Evolutionary conservation across 1,140 invertebrate species (phyloP).

Genomic region (Elymnias hypermnestra): DNA sequence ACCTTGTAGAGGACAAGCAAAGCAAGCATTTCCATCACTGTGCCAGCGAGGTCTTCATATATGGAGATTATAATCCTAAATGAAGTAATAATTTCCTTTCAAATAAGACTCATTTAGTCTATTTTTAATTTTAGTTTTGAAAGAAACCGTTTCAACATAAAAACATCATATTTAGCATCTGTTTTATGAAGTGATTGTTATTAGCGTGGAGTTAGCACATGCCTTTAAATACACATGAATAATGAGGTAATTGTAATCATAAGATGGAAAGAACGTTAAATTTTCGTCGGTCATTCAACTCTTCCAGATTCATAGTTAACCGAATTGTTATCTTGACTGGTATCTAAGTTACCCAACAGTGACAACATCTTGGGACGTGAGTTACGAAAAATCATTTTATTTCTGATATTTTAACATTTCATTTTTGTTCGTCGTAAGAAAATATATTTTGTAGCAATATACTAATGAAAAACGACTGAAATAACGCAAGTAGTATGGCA

Average conservation of each 20-base stretch:
- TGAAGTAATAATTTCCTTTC: too few relatives aligned
- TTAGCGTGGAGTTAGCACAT: slow-evolving; percentile 1
- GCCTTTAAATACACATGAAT: slow-evolving; percentile 8
- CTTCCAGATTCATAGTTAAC: slow-evolving; percentile 25
- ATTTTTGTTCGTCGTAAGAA: not conserved
- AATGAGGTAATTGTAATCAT: not conserved
- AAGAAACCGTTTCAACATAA: too few relatives aligned
- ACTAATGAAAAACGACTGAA: too few relatives aligned
- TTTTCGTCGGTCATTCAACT: slow-evolving; percentile 34
- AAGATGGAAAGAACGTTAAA: slow-evolving; percentile 8
- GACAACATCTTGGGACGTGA: slow-evolving; percentile 5
- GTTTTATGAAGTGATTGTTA: not conserved
- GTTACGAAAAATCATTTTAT: too few relatives aligned
- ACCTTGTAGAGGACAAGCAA: too few relatives aligned
- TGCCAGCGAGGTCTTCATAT: too few relatives aligned
- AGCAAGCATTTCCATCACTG: too few relatives aligned
- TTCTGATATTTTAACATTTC: not conserved
- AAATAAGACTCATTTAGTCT: too few relatives aligned
- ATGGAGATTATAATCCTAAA: too few relatives aligned
- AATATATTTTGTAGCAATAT: too few relatives aligned
- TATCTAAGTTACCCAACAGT: slow-evolving; percentile 29
- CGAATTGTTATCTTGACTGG: slow-evolving; percentile 33
- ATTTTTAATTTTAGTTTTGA: too few relatives aligned
- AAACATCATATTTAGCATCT: slow-evolving; percentile 1
- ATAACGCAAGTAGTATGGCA: too few relatives aligned